Evolutionary conservation across 2,888 invertebrate species (phyloP), one percentile per base, ranked within the genome.

Genomic region (Xestia sexstrigata): DNA sequence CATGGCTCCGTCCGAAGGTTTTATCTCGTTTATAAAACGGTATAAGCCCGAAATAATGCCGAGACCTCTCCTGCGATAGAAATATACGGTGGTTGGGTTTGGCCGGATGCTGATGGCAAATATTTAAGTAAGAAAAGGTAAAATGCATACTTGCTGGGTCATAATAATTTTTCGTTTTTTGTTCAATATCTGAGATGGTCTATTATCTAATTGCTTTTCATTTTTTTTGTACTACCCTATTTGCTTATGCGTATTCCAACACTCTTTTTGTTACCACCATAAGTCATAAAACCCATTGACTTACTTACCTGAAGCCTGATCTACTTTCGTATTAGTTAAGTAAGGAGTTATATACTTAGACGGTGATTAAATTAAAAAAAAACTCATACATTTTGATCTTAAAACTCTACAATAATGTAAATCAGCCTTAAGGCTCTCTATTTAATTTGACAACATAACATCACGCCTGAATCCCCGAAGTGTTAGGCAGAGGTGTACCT

Each of bases 41-140:
- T 80, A 87, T 88, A 87, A 88, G 83, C 85, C 87, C 88, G 81
- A 89, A 88, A 90, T 90, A 90, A 90, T 89, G 86, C 83, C 79
- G 67, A 76, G 79, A 85, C 81, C 81, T 87, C 79, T 80, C 63
- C 74, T 65, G 55, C 35, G 65, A 70, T 66, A 75, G 62, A 83
- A 87, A 88, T 74, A 83, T 82, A 82, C 73, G 68, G 73, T 7
- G 15, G 11, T 17, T 70, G n/a, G 17, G 20, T 72, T 66, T 42
- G 63, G 0, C 58, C 65, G 74, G 49, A 60, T 52, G 17, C 35
- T 66, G 23, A 42, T 45, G 42, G 26, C 17, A 58, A 66, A 49
- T 45, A 49, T 79, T 79, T 52, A 35, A 77, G 45, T n/a, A n/a
- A 20, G 39, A 0, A 49, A 66, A 23, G 47, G 35, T 39, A 39